Evolutionary conservation across 2,888 invertebrate genomes (phyloP).

Genomic region (Synanthedon myopaeformis): DNA sequence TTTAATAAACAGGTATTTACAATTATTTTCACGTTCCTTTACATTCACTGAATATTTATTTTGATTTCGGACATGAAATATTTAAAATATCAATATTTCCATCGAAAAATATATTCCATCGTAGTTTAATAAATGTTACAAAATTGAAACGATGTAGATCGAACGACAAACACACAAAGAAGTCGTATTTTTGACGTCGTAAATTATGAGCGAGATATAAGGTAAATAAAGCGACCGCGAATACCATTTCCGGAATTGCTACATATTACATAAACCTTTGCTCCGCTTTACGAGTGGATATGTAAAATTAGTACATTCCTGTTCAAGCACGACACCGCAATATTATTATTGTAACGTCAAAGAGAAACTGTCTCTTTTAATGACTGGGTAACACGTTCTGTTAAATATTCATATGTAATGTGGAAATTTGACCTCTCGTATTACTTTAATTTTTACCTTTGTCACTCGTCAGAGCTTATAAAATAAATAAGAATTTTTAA

Average conservation of each 20-base stretch:
- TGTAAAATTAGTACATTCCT: neutral
- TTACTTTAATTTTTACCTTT: too few relatives aligned
- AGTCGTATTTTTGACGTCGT: neutral
- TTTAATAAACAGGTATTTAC: too few relatives aligned
- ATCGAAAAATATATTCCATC: too few relatives aligned
- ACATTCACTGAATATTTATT: too few relatives aligned
- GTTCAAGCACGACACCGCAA: slow-evolving; percentile 7
- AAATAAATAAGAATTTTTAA: too few relatives aligned
- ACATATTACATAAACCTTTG: neutral
- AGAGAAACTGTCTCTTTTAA: slow-evolving; percentile 31
- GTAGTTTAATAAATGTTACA: too few relatives aligned
- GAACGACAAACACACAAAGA: neutral
- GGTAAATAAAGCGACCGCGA: neutral
- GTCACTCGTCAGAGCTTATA: too few relatives aligned
- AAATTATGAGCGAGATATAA: neutral
- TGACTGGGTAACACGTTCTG: slow-evolving; percentile 29
- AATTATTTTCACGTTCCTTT: too few relatives aligned
- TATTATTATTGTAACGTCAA: slow-evolving; percentile 23
- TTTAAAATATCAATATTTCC: too few relatives aligned
- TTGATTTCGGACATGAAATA: too few relatives aligned
- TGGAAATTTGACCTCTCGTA: too few relatives aligned
- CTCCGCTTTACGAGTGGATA: neutral
- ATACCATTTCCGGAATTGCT: neutral
- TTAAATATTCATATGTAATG: too few relatives aligned
- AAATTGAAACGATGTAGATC: neutral